Evolutionary conservation across 1,140 invertebrate species (phyloP), one percentile per base, ranked within the genome.

Genomic region (Laupala kohalensis): DNA sequence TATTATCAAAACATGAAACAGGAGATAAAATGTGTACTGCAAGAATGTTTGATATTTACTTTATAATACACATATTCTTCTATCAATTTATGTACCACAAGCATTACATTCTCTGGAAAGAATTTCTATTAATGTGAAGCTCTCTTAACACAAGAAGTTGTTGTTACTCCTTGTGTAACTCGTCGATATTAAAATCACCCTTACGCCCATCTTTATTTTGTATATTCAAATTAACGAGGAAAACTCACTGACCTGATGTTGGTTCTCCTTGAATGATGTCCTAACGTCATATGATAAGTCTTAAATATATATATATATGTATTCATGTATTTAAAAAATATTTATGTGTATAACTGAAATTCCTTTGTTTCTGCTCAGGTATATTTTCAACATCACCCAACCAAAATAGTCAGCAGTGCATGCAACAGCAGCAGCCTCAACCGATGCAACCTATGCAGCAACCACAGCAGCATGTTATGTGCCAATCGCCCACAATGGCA

Each of bases 331-430:
- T 62, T 62, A 62, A 12, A 12, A 62, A 9, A 62, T 62, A 62
- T 12, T 65, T 12, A 65, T 25, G 2, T 9, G 23, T 65, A 19
- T 65, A 65, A 65, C 25, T 13, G 37, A 25, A 29, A 3, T 37
- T 23, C 0, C 19, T 29, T n/a, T 37, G n/a, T 30, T 27, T 28
- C 15, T 68, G 27, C 27, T 29, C 25, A 68, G 69, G 69, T 19
- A 26, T 70, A 30, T 70, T 70, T 24, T 70, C 69, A 0, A 70
- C 69, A 15, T 70, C 69, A 5, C 69, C 69, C 23, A 70, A 70
- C 69, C 37, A 70, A 19, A 62, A 64, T 25, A 70, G 29, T 19
- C 67, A 65, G 19, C 37, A 12, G 9, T 65, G n/a, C 25, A 19
- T 65, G 64, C 64, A 65, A 65, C 64, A 68, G 67, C 67, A 27